These are phyloP conservation scores for Tyrannus savana DNA, from an alignment of 2,113 vertebrate species.

Conservation along the genomic window DNA sequence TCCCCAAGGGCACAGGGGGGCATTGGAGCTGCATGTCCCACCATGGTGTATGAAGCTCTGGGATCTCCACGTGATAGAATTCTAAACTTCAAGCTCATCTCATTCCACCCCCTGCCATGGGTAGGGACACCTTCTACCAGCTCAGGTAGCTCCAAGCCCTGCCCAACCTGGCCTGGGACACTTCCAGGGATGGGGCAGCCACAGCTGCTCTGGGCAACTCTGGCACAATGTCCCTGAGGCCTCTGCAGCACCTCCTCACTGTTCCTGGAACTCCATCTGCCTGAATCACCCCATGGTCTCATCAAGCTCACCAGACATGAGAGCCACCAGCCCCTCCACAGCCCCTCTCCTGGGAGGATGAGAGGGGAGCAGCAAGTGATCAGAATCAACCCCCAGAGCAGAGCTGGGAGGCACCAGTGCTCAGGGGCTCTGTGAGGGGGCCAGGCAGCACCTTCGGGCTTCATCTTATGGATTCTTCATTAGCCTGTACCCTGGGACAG, in stretches of 20 bases:
- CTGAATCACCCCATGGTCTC: rapidly evolving
- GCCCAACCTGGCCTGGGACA: not conserved
- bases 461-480: not conserved
- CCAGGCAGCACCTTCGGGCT: not conserved
- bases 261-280: not conserved
- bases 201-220: not conserved
- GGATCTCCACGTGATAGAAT: not conserved
- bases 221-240: not conserved
- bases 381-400: not conserved
- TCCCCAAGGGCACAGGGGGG: not conserved
- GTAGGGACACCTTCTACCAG: not conserved
- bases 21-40: not conserved
- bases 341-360: not conserved
- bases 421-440: not conserved
- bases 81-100: not conserved
- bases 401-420: not conserved
- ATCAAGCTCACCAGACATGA: not conserved
- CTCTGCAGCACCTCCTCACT: not conserved
- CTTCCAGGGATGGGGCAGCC: not conserved
- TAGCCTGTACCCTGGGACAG: rapidly evolving
- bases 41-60: not conserved
- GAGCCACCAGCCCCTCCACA: not conserved
- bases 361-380: not conserved
- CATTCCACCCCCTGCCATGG: not conserved
- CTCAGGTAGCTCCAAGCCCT: not conserved